phyloP scores from a whole-genome alignment of 2,113 vertebrate species.

The Neolamprologus devosi region DNA sequence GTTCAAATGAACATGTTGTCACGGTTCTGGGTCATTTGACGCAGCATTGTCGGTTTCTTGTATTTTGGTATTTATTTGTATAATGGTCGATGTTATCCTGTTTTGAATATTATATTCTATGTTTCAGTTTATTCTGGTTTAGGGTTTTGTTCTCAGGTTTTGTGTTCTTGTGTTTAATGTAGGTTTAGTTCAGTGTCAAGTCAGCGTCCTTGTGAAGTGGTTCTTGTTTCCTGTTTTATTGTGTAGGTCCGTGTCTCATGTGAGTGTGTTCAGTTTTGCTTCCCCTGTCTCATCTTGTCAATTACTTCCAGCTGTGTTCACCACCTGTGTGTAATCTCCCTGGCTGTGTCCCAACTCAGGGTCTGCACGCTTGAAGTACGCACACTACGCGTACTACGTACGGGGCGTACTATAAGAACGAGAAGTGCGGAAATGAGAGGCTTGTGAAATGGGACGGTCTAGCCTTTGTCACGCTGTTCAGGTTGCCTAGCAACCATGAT shows the following conservation, averaged over 20 bases:
- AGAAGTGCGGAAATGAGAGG: too few species aligned
- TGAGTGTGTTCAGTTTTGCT: not conserved
- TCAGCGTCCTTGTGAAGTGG: not conserved
- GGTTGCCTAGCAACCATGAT: too few species aligned
- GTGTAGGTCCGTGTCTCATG: not conserved
- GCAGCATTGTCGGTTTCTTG: not conserved
- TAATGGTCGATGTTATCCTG: not conserved
- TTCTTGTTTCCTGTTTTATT: not conserved
- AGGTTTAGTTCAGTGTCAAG: not conserved
- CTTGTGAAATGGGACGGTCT: accelerated
- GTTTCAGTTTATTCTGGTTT: not conserved
- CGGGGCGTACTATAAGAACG: accelerated
- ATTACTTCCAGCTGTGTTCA: not conserved
- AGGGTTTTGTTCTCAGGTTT: not conserved
- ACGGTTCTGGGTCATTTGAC: not conserved
- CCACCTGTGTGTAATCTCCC: not conserved
- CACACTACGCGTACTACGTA: accelerated
- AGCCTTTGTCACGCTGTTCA: accelerated
- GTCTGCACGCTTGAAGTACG: too few species aligned
- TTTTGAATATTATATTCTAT: not conserved
- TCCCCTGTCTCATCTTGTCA: not conserved
- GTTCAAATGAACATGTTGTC: not conserved
- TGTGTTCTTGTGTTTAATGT: not conserved
- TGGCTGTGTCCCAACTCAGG: too few species aligned
- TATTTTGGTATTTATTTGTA: not conserved